Evolutionary conservation across 2,113 vertebrate genomes (phyloP).

Genomic region (Reinhardtius hippoglossoides): DNA sequence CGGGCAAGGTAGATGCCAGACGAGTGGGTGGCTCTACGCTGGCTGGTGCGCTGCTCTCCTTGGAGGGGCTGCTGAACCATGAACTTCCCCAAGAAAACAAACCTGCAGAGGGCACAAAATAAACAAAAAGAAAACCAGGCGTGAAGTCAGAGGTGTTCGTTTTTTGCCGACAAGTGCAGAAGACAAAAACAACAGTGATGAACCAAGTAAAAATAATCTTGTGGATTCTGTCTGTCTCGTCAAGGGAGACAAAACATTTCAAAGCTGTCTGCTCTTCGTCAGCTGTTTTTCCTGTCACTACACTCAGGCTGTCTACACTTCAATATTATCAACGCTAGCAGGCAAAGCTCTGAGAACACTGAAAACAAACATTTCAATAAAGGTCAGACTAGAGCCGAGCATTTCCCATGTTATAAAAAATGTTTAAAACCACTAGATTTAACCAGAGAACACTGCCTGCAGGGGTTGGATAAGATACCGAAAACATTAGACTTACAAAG

Average conservation of each 20-base stretch:
- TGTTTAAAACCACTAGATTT: neutral
- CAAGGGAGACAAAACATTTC: constrained; percentile 45
- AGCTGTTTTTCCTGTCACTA: constrained; percentile 18
- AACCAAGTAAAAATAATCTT: constrained; percentile 41
- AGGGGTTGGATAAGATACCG: neutral
- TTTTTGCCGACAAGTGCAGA: neutral
- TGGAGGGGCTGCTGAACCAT: constrained; percentile 51
- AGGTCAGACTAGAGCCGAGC: neutral
- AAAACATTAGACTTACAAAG: too few relatives aligned
- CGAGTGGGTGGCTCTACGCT: constrained; percentile 54
- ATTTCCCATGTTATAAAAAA: neutral
- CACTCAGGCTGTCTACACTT: too few relatives aligned
- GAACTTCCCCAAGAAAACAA: constrained; percentile 65
- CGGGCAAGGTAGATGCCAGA: constrained; percentile 43
- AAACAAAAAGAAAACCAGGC: constrained; percentile 11
- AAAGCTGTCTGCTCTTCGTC: constrained; percentile 29
- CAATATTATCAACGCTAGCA: neutral
- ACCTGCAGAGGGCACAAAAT: constrained; percentile 51
- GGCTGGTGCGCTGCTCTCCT: constrained; percentile 39
- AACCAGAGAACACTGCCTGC: neutral
- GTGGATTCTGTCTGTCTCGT: constrained; percentile 36
- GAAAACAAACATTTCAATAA: constrained; percentile 20
- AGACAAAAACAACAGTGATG: constrained; percentile 21
- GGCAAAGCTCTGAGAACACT: neutral
- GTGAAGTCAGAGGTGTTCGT: neutral